phyloP scores from a whole-genome alignment of 2,797 vertebrate species.

The Cichlasoma orientale region DNA sequence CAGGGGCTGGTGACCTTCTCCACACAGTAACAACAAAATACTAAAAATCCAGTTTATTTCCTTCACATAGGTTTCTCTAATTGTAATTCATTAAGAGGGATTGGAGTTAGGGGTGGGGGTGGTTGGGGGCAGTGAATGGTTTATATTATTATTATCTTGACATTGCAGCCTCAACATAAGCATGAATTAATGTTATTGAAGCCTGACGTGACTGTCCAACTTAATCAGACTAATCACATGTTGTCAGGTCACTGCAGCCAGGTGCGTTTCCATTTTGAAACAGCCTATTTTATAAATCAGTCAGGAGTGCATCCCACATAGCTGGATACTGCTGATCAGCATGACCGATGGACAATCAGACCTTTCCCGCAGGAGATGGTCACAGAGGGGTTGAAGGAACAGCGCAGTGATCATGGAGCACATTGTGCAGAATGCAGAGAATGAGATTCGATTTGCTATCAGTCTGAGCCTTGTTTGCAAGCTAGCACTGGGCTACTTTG shows the following conservation, averaged over 20 bases:
- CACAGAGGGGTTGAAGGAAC: background rate
- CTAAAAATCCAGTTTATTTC: conserved; percentile 12
- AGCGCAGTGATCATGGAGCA: background rate
- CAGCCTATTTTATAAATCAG: background rate
- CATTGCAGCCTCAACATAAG: background rate
- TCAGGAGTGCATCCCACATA: background rate
- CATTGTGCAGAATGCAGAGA: background rate
- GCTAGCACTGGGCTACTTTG: background rate
- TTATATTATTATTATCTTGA: background rate
- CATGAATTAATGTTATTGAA: background rate
- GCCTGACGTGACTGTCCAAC: background rate
- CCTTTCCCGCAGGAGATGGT: conserved; percentile 1
- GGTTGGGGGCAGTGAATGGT: background rate
- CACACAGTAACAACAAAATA: conserved; percentile 30
- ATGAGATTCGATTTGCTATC: conserved; percentile 1
- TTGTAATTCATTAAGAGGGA: background rate
- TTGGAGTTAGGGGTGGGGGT: rapidly evolving
- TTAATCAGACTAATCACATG: background rate
- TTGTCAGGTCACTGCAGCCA: background rate
- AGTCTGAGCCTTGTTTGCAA: conserved; percentile 1
- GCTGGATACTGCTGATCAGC: conserved; percentile 8
- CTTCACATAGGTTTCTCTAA: background rate
- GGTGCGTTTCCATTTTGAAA: background rate
- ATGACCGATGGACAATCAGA: background rate
- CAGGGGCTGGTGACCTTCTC: conserved; percentile 58